Evolutionary conservation across 2,113 vertebrate genomes (phyloP), one percentile per base, ranked within the genome.

Genomic region (Sisor rabdophorus): DNA sequence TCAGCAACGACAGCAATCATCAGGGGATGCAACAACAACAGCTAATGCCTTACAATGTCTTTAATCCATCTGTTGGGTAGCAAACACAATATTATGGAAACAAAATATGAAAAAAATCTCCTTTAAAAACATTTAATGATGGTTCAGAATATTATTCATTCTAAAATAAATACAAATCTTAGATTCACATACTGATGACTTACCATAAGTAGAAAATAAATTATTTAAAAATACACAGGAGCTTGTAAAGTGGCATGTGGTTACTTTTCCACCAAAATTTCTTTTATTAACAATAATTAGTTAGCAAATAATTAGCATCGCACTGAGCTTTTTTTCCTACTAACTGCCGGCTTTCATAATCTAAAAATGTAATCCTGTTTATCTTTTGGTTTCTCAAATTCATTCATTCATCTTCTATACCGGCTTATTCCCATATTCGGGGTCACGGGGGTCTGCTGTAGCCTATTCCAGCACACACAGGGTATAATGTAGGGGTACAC

Each of bases 71-170:
- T 81, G 93, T 95, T 93, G 92, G 94, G 67, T 94, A 94, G 94
- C 92, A 94, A 96, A 96, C 91, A 93, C 91, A 94, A 94, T 87
- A 90, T 93, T 91, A 92, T 89, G 87, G 91, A 94, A 94, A 90
- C 91, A 81, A 88, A 89, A 86, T 85, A 93, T 93, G 88, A 90
- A 71, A 93, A 91, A 84, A 24, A 15, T 26, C 40, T 55, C 59
- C 36, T 48, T 28, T 73, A 28, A 64, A 69, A 65, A 79, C 72
- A 92, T 86, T 84, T 85, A 85, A 92, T 92, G 86, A 92, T 90
- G 89, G 87, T 84, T 85, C 54, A 58, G 44, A 54, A 69, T 60
- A 44, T 59, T 53, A 47, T 73, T 77, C 64, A 19, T 48, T 74
- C 74, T 60, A 77, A 74, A 77, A 73, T 58, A 81, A 81, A 78